Percentiles rank a stretch among this genome's conserved stretches.
phyloP scores from a whole-genome alignment of 2,888 invertebrate genomes.

The Leptopilina syphax region DNA sequence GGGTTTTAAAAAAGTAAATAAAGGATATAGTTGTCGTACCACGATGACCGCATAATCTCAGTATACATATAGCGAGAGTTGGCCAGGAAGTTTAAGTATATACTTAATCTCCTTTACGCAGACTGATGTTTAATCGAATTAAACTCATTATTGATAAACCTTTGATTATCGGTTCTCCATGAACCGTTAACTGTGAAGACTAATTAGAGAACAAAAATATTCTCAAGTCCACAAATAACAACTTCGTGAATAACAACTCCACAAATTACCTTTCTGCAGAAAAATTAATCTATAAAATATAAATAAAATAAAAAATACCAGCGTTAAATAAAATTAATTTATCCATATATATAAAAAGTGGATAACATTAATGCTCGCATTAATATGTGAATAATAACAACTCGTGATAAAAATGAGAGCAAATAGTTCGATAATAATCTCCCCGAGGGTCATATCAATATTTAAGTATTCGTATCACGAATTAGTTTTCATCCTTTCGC shows the following conservation, averaged over 20 bases:
- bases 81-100: constrained; percentile 22
- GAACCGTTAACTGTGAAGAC: constrained; percentile 54
- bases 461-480: constrained; percentile 60
- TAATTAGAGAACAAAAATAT: constrained; percentile 55
- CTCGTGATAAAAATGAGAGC: neutral
- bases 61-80: neutral
- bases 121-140: constrained; percentile 42
- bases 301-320: no score
- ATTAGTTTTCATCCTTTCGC: constrained; percentile 54
- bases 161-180: constrained; percentile 60
- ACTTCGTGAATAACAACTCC: no score
- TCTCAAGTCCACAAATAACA: no score
- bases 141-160: constrained; percentile 54
- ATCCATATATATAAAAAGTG: no score
- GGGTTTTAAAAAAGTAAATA: constrained; percentile 9
- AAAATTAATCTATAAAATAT: no score
- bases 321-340: no score
- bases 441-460: constrained; percentile 49
- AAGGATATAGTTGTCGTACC: constrained; percentile 5
- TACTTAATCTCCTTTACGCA: constrained; percentile 5
- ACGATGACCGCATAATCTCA: constrained; percentile 24
- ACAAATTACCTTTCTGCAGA: no score
- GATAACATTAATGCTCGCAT: no score
- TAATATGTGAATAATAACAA: no score
- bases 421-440: constrained; percentile 12